Evolutionary conservation across 2,888 invertebrate species (phyloP).

Genomic region (Octonoba sinensis): DNA sequence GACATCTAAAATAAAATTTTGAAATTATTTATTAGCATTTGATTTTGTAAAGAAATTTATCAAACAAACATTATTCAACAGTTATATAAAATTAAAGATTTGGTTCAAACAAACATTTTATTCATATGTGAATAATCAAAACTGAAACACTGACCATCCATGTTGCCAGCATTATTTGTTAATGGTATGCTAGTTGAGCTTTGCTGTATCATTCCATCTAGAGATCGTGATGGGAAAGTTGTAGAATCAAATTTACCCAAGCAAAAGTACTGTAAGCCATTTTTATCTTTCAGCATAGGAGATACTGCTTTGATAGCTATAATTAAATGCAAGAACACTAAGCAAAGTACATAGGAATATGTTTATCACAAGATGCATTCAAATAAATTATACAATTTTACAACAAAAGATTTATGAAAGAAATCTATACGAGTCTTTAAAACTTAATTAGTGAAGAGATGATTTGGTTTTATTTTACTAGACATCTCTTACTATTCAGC

Average conservation of each 20-base stretch:
- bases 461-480: too few species aligned
- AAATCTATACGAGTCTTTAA: not conserved
- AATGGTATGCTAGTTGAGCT: slow-evolving; percentile 34
- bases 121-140: too few species aligned
- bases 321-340: slow-evolving; percentile 10
- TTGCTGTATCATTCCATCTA: slow-evolving; percentile 48
- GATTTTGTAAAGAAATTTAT: too few species aligned
- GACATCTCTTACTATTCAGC: not conserved
- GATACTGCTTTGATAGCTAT: slow-evolving; percentile 59
- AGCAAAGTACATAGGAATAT: slow-evolving; percentile 1
- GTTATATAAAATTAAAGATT: too few species aligned
- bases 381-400: not conserved
- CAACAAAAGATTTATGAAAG: not conserved
- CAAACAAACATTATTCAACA: too few species aligned
- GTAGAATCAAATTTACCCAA: slow-evolving; percentile 40
- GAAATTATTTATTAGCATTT: too few species aligned
- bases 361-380: not conserved
- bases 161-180: slow-evolving; percentile 46
- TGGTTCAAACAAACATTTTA: too few species aligned
- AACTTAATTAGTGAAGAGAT: not conserved
- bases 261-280: slow-evolving; percentile 59
- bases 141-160: slow-evolving; percentile 45
- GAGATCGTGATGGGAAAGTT: slow-evolving; percentile 46
- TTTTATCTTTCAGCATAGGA: slow-evolving; percentile 47
- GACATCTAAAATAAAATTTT: too few species aligned